Base-by-base conservation (phyloP, 2,888 invertebrate species). In the Pterostichus niger region DNA sequence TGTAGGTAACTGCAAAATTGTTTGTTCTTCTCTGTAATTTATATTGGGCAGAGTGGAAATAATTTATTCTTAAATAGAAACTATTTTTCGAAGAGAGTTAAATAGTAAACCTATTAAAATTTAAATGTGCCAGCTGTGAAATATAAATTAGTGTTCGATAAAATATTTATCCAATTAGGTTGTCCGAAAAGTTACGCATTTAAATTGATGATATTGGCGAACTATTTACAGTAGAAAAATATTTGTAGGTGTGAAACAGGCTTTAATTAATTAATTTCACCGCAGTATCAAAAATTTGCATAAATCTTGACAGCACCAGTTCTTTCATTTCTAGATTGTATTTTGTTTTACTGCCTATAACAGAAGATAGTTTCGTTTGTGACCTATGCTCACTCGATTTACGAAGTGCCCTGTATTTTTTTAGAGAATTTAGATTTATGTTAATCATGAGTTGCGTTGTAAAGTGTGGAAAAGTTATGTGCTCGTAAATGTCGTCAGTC, bases 341-440 rank as follows among this genome's bases (percentile, higher is more conserved):
- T 46, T 40, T 75, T 75, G 6, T 49, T 75, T 75, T 31, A 31
- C 13, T 13, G 52, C 49, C 49, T 13, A 73, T 73, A 46, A 75
- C 75, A 75, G n/a, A 54, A 64, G 81, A 52, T 40, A 40, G 6
- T 49, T 31, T 80, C 54, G 68, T 54, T 64, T 49, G 49, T 54
- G 68, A 80, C 80, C 80, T 80, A 54, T 80, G 71, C 44, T 13
- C 78, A 35, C 13, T 56, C 17, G 59, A 54, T 80, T 35, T 68
- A 68, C 33, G 17, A 17, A 56, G 49, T 68, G 56, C 81, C 54
- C 71, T 71, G 54, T 73, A 52, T 40, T 52, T 81, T 81, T 81
- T 81, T 81, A 54, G 13, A 13, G 73, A 73, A 68, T 71, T 71
- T 81, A 81, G 73, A 81, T 81, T 81, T 81, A 81, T 73, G 81